Percentiles rank a stretch among this genome's conserved stretches.
Evolutionary conservation across 2,113 vertebrate species (phyloP).

Genomic region (Heterocephalus glaber): DNA sequence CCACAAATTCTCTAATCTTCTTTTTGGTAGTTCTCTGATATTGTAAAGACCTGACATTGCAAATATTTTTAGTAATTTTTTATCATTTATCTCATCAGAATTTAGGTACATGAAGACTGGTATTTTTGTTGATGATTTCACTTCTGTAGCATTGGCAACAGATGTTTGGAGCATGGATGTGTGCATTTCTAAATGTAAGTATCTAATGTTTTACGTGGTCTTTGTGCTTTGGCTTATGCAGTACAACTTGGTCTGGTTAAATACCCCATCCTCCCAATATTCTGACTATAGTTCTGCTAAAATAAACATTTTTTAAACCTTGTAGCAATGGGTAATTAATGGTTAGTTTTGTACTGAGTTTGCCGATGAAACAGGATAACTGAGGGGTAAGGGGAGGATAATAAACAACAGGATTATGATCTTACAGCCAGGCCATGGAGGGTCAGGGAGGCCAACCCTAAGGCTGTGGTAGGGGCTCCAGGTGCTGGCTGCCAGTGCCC

Average conservation of each 20-base stretch:
- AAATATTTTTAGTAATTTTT: background rate
- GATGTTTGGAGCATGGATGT: background rate
- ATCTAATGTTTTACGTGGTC: background rate
- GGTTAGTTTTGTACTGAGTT: no score
- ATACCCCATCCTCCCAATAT: background rate
- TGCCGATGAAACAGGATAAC: fast-evolving
- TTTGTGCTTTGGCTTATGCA: background rate
- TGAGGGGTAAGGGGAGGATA: background rate
- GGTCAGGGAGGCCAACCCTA: background rate
- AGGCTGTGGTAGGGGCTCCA: fast-evolving
- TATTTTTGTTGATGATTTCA: background rate
- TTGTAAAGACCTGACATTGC: fast-evolving
- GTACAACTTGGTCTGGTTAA: background rate
- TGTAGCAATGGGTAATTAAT: fast-evolving
- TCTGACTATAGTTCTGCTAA: background rate
- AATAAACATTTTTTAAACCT: background rate
- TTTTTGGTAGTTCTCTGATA: fast-evolving
- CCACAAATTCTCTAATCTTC: fast-evolving
- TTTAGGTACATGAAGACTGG: background rate
- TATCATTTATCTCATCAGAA: background rate
- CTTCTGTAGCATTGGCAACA: no score
- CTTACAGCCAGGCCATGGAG: background rate
- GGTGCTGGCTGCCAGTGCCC: fast-evolving
- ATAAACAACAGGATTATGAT: background rate
- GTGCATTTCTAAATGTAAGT: fast-evolving